Evolutionary conservation across 1,140 invertebrate genomes (phyloP).

Genomic region (Zaprionus camerounensis): DNA sequence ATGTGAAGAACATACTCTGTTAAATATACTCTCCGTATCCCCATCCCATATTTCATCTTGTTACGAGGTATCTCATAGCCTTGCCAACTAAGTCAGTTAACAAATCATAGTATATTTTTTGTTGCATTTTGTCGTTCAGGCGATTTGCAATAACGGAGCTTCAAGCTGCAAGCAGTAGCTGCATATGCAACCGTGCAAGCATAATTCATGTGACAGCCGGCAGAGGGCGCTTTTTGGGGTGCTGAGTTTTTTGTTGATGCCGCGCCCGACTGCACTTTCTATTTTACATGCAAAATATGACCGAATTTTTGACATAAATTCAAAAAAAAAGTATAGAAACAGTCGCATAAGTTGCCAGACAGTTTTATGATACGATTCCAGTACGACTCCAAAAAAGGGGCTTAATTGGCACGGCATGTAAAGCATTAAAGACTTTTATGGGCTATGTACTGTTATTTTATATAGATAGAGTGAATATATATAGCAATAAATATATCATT

Average conservation of each 20-base stretch:
- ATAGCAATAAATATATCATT: too few species aligned
- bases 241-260: neutral
- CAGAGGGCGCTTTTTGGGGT: constrained; percentile 31
- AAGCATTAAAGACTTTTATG: neutral
- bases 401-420: neutral
- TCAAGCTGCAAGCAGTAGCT: constrained; percentile 25
- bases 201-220: constrained; percentile 72
- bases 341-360: constrained; percentile 5
- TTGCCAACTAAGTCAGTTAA: neutral
- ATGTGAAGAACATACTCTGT: neutral
- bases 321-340: neutral
- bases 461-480: too few species aligned
- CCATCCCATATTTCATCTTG: fast-evolving
- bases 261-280: constrained; percentile 45
- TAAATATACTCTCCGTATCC: neutral
- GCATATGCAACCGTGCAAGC: constrained; percentile 59
- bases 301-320: constrained; percentile 28
- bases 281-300: constrained; percentile 61
- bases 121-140: constrained; percentile 25
- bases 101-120: neutral
- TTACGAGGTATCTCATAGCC: neutral
- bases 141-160: constrained; percentile 53
- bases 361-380: neutral
- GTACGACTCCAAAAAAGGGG: neutral
- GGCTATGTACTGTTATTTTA: too few species aligned